A percentile compares a stretch with the other conserved stretches of the same genome.
Evolutionary conservation across 2,888 invertebrate species (phyloP).

Genomic region (Clunio marinus): DNA sequence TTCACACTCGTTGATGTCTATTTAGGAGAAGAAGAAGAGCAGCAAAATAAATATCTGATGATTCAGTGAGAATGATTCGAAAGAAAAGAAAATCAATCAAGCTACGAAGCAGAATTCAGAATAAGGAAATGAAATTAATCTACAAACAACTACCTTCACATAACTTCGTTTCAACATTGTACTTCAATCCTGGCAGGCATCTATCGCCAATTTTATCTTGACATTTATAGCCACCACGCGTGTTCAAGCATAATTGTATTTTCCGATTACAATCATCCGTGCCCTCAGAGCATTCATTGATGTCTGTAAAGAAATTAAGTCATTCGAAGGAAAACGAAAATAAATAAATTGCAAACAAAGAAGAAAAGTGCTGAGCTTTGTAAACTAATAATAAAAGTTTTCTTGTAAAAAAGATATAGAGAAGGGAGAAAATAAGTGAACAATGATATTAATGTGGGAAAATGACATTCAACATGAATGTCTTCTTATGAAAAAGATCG

Average conservation of each 20-base stretch:
- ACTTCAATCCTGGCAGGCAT: conserved; percentile 63
- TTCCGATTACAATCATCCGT: conserved; percentile 62
- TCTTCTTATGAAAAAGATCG: too few relatives aligned
- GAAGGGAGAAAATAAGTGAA: too few relatives aligned
- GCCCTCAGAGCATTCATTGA: conserved; percentile 66
- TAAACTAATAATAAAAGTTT: too few relatives aligned
- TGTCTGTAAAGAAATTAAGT: conserved; percentile 51
- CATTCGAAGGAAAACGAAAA: background rate
- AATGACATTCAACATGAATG: too few relatives aligned
- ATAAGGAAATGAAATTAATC: conserved; percentile 9
- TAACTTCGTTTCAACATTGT: conserved; percentile 53
- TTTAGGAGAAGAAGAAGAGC: conserved; percentile 41
- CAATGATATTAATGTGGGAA: too few relatives aligned
- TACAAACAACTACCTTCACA: conserved; percentile 55
- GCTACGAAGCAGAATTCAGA: background rate
- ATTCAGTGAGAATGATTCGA: background rate
- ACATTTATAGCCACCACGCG: conserved; percentile 66
- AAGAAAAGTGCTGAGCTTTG: background rate
- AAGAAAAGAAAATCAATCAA: background rate
- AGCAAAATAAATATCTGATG: background rate
- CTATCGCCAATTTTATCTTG: conserved; percentile 60
- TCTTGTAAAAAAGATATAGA: too few relatives aligned
- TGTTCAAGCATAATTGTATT: conserved; percentile 67
- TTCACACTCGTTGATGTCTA: conserved; percentile 74
- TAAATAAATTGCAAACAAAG: background rate